Conservation (phyloP, 2,797 vertebrate genomes). For the Gymnothorax reevesii region DNA sequence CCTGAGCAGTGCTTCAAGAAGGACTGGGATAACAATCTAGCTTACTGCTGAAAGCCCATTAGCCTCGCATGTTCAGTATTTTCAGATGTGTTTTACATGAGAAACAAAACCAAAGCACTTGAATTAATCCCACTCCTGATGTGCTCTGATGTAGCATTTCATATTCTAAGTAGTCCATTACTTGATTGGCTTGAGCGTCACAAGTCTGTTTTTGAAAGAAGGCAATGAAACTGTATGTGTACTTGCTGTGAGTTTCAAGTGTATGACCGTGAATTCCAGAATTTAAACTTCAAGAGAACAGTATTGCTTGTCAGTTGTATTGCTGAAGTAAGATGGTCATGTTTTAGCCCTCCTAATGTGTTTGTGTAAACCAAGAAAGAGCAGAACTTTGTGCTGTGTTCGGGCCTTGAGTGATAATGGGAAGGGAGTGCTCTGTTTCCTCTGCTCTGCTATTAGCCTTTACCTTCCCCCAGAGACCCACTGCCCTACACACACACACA, state of each 20-base stretch:
- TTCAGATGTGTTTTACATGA: background rate
- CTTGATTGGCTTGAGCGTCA: background rate
- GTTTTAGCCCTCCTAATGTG: background rate
- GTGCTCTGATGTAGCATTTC: background rate
- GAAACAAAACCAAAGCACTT: background rate
- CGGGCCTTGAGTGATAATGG: background rate
- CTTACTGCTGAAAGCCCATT: background rate
- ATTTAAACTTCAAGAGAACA: background rate
- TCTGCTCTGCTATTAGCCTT: conserved; percentile 10
- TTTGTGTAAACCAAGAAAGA: background rate
- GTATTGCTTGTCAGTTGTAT: background rate
- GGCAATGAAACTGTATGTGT: background rate
- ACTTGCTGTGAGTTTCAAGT: background rate
- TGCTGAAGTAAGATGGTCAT: background rate
- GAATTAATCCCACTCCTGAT: background rate
- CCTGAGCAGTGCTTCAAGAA: background rate
- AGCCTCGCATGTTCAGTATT: background rate
- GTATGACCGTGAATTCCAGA: background rate
- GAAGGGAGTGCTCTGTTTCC: background rate
- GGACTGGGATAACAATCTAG: background rate
- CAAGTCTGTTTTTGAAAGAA: background rate
- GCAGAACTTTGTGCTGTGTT: background rate
- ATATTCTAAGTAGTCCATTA: background rate
- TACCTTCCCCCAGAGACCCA: background rate
- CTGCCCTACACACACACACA: background rate